phyloP scores from a whole-genome alignment of 2,113 vertebrate genomes.

The Apistogramma diplotaenia region DNA sequence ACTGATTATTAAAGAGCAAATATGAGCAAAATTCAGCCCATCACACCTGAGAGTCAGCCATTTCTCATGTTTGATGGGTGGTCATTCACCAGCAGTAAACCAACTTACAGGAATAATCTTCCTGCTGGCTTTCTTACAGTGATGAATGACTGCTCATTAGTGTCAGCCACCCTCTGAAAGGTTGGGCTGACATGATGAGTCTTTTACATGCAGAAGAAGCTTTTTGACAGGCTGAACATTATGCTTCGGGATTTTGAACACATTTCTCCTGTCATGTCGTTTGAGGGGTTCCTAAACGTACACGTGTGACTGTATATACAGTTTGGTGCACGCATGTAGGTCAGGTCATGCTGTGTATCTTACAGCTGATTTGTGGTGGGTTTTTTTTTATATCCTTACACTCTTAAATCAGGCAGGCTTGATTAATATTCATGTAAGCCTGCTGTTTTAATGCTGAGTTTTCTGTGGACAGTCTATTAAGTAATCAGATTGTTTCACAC shows the following conservation, averaged over 20 bases:
- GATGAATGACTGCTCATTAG: conserved; percentile 62
- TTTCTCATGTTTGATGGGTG: conserved; percentile 34
- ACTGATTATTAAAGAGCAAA: background rate
- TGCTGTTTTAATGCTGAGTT: background rate
- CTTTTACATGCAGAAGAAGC: conserved; percentile 18
- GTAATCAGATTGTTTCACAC: conserved; percentile 10
- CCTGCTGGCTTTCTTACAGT: conserved; percentile 53
- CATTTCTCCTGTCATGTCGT: background rate
- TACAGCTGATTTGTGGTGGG: conserved; percentile 23
- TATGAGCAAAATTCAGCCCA: background rate
- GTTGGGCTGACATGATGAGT: conserved; percentile 29
- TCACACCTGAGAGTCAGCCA: conserved; percentile 24
- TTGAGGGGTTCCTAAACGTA: background rate
- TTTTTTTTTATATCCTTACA: conserved; percentile 28
- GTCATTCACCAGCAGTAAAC: conserved; percentile 18
- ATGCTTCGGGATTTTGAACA: background rate
- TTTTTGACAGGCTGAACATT: background rate
- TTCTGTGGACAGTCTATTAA: conserved; percentile 2
- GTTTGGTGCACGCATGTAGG: background rate
- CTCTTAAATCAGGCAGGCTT: conserved; percentile 15
- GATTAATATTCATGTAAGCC: conserved; percentile 46
- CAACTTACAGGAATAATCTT: conserved; percentile 35
- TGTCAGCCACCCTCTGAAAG: conserved; percentile 35
- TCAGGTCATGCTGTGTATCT: background rate
- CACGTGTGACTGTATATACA: background rate